These are phyloP conservation scores for Apodemia zela DNA, from an alignment of 2,888 invertebrate species.

Conservation along the genomic window DNA sequence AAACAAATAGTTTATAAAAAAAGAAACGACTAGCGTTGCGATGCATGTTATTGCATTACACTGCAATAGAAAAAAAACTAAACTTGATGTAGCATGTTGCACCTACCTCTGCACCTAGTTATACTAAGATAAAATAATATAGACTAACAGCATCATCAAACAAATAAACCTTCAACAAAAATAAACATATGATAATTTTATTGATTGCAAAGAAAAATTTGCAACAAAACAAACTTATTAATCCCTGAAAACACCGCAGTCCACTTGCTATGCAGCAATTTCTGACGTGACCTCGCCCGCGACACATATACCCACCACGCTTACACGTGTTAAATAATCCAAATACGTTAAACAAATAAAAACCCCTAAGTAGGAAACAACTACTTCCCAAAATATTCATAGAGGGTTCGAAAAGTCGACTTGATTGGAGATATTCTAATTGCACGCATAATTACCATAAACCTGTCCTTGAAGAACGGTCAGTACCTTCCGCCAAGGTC, in stretches of 20 bases:
- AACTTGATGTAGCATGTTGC: slow-evolving; percentile 4
- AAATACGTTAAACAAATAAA: slow-evolving; percentile 38
- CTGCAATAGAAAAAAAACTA: slow-evolving; percentile 6
- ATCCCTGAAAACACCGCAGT: slow-evolving; percentile 73
- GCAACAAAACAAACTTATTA: slow-evolving; percentile 43
- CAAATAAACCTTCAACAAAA: background rate
- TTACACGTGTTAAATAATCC: slow-evolving; percentile 48
- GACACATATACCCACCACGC: slow-evolving; percentile 43
- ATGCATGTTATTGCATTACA: slow-evolving; percentile 1
- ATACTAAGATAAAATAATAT: background rate
- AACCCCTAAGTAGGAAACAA: slow-evolving; percentile 38
- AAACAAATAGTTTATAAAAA: no score
- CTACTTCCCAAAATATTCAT: slow-evolving; percentile 22
- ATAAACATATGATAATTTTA: background rate
- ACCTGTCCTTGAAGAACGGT: slow-evolving; percentile 63
- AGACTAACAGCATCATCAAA: background rate
- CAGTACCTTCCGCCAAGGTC: slow-evolving; percentile 68
- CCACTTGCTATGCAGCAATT: slow-evolving; percentile 73
- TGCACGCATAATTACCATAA: slow-evolving; percentile 54
- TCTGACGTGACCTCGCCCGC: slow-evolving; percentile 66
- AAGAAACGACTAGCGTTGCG: no score
- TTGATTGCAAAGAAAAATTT: slow-evolving; percentile 7
- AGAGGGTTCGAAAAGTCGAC: slow-evolving; percentile 25
- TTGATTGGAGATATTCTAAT: slow-evolving; percentile 46
- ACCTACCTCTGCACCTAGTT: slow-evolving; percentile 5